phyloP scores from a whole-genome alignment of 2,888 invertebrate species.

The Melanostoma mellinum region DNA sequence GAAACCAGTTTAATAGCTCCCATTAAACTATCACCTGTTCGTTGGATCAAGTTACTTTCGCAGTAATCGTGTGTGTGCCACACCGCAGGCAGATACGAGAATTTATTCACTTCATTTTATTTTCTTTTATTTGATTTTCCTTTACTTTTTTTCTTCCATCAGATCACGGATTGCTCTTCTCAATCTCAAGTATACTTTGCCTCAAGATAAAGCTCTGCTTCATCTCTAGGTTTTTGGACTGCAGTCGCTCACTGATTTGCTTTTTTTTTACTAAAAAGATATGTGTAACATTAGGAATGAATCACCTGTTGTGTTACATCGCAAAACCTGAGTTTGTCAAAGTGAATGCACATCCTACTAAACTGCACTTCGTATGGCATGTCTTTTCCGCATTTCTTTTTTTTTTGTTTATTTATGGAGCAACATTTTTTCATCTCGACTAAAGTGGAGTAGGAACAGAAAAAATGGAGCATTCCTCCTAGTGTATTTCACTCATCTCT shows the following conservation, averaged over 20 bases:
- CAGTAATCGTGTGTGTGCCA: neutral
- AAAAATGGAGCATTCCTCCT: constrained; percentile 40
- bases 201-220: neutral
- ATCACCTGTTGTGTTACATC: constrained; percentile 33
- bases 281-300: constrained; percentile 37
- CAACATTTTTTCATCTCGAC: constrained; percentile 2
- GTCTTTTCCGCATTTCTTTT: constrained; percentile 16
- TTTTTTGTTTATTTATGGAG: constrained; percentile 41
- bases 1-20: constrained; percentile 57
- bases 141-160: too few relatives aligned
- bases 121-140: neutral
- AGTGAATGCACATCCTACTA: constrained; percentile 42
- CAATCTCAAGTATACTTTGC: neutral
- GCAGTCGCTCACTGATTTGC: neutral
- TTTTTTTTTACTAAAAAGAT: constrained; percentile 18
- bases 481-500: constrained; percentile 26
- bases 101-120: constrained; percentile 29
- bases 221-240: constrained; percentile 10
- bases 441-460: neutral
- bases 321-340: constrained; percentile 41
- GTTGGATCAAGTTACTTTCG: constrained; percentile 11
- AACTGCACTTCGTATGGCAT: constrained; percentile 33
- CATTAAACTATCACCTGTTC: constrained; percentile 62
- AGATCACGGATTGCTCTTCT: too few relatives aligned
- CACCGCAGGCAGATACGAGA: constrained; percentile 35